Percentiles rank a stretch among this genome's conserved stretches.
phyloP scores from a whole-genome alignment of 2,797 vertebrate genomes.

The Brotogeris chrysoptera region DNA sequence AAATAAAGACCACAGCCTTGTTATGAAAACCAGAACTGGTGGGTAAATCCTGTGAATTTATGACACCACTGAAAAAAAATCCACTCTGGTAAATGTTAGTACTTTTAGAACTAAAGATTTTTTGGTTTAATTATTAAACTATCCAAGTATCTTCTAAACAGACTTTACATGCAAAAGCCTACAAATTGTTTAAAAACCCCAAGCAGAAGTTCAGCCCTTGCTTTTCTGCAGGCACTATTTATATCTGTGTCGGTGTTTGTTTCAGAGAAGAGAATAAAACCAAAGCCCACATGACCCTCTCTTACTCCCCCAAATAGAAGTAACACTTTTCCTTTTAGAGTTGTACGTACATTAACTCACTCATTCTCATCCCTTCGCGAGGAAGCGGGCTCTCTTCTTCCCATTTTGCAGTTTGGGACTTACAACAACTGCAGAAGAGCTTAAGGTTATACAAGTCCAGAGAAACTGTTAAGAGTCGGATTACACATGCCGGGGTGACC shows the following conservation, averaged over 20 bases:
- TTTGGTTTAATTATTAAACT: slow-evolving; percentile 29
- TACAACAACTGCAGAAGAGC: not conserved
- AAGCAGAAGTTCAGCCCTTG: not conserved
- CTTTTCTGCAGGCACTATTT: slow-evolving; percentile 52
- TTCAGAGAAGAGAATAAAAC: slow-evolving; percentile 49
- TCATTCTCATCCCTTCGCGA: not conserved
- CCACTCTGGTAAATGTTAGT: slow-evolving; percentile 29
- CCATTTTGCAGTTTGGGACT: slow-evolving; percentile 12
- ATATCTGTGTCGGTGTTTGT: slow-evolving; percentile 35
- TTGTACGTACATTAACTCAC: not conserved
- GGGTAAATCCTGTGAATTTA: slow-evolving; percentile 52
- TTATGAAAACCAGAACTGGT: slow-evolving; percentile 63
- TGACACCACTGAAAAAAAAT: slow-evolving; percentile 32
- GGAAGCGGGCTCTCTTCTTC: not conserved
- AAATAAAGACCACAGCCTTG: slow-evolving; percentile 59
- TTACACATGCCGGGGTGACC: slow-evolving; percentile 52
- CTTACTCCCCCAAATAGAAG: slow-evolving; percentile 4
- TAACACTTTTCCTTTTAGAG: not conserved
- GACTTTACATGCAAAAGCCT: slow-evolving; percentile 14
- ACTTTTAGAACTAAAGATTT: slow-evolving; percentile 1
- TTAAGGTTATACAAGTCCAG: slow-evolving; percentile 23
- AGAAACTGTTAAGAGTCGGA: slow-evolving; percentile 31
- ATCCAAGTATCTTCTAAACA: slow-evolving; percentile 6
- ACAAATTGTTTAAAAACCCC: not conserved
- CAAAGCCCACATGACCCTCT: slow-evolving; percentile 7